phyloP scores from a whole-genome alignment of 2,797 vertebrate species.

The Sebastes ruberrimus region DNA sequence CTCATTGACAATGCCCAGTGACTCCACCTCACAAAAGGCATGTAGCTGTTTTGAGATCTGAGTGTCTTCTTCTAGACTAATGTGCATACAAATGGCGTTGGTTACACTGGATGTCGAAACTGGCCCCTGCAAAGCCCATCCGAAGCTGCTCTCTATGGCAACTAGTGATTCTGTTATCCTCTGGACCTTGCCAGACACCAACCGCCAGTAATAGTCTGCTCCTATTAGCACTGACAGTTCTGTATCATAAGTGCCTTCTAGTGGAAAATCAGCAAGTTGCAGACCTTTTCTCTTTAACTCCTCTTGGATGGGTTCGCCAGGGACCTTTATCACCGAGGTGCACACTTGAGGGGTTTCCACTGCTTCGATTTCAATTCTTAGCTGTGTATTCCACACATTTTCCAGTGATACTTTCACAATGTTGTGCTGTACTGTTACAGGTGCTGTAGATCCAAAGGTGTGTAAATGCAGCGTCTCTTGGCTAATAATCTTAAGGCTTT shows the following conservation, averaged over 20 bases:
- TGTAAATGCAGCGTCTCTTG: conserved; percentile 35
- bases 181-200: conserved; percentile 3
- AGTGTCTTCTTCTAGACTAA: neutral
- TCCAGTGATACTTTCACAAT: neutral
- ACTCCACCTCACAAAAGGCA: conserved; percentile 36
- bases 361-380: neutral
- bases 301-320: neutral
- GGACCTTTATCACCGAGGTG: neutral
- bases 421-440: neutral
- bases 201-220: conserved; percentile 15
- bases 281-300: neutral
- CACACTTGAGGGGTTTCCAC: conserved; percentile 15
- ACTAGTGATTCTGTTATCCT: conserved; percentile 21
- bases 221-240: conserved; percentile 8
- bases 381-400: neutral
- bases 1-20: conserved; percentile 7
- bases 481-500: neutral
- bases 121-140: conserved; percentile 34
- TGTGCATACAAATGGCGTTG: conserved; percentile 13
- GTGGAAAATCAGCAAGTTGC: conserved; percentile 5
- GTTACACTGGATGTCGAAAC: conserved; percentile 18
- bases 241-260: neutral
- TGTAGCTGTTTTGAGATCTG: conserved; percentile 4
- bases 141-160: conserved; percentile 14
- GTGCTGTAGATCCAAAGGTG: conserved; percentile 28